Conservation (phyloP, 2,888 invertebrate species). For the Tetanocera ferruginea region DNA sequence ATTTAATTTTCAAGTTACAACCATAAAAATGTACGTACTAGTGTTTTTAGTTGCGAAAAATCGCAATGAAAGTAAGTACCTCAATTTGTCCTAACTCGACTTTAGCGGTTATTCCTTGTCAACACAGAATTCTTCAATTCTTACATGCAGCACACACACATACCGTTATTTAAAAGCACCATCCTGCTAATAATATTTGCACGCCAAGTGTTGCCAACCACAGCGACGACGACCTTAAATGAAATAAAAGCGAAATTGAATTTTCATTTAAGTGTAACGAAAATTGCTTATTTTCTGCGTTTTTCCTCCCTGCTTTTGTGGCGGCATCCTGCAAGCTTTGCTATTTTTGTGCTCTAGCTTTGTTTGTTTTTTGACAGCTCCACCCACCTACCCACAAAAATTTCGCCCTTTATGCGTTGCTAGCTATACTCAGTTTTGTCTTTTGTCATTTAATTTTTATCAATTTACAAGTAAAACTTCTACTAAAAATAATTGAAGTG, state of each 20-base stretch:
- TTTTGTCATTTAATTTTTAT: conserved; percentile 19
- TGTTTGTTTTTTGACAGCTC: neutral
- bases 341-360: neutral
- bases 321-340: neutral
- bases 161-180: neutral
- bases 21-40: too few species aligned
- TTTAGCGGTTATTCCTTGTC: too few species aligned
- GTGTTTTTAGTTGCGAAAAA: too few species aligned
- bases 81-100: too few species aligned
- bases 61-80: too few species aligned
- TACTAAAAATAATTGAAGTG: conserved; percentile 24
- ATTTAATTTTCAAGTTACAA: too few species aligned
- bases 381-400: neutral
- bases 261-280: conserved; percentile 28
- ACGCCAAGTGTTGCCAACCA: conserved; percentile 3
- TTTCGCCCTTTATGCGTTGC: neutral
- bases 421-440: neutral
- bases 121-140: too few species aligned
- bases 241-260: conserved; percentile 27
- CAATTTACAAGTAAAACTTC: neutral
- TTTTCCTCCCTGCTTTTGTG: neutral
- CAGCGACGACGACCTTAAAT: conserved; percentile 8
- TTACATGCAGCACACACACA: neutral
- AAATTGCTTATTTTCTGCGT: conserved; percentile 27
- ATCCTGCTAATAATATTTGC: neutral